These are phyloP conservation scores for Platygyra sinensis DNA, from an alignment of 64 coral and sea anemone genomes.

Conservation along the genomic window DNA sequence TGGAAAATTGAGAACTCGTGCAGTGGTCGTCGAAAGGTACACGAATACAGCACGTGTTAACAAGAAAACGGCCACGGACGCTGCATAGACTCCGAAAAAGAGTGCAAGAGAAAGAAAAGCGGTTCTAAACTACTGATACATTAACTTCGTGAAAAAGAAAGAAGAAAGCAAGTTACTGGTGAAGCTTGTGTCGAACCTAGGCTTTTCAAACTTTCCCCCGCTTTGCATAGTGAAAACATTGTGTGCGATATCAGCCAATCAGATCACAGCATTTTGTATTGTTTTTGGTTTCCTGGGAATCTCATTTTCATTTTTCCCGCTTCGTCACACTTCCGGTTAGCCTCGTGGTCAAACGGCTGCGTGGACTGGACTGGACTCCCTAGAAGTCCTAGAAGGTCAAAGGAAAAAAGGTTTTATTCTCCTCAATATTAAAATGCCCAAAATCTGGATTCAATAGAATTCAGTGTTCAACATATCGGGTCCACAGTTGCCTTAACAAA, in stretches of 20 bases:
- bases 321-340: constrained; percentile 62
- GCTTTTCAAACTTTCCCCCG: constrained; percentile 76
- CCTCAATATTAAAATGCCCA: too few species aligned
- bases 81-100: constrained; percentile 34
- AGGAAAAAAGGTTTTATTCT: not conserved
- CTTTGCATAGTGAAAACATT: constrained; percentile 70
- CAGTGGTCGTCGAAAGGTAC: not conserved
- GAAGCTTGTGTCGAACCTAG: constrained; percentile 34
- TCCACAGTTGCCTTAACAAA: too few species aligned
- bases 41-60: not conserved
- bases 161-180: constrained; percentile 17
- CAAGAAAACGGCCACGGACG: constrained; percentile 42
- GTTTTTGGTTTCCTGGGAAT: constrained; percentile 83
- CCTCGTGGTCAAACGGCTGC: not conserved
- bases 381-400: not conserved
- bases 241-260: constrained; percentile 72
- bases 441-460: too few species aligned
- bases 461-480: too few species aligned
- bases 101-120: constrained; percentile 13
- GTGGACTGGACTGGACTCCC: not conserved
- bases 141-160: constrained; percentile 16
- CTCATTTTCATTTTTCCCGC: constrained; percentile 49
- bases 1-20: constrained; percentile 28
- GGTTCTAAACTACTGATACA: constrained; percentile 56
- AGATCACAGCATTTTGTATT: constrained; percentile 62